These are phyloP conservation scores for Chelidonichthys spinosus DNA, from an alignment of 2,797 vertebrate genomes.

Conservation along the genomic window DNA sequence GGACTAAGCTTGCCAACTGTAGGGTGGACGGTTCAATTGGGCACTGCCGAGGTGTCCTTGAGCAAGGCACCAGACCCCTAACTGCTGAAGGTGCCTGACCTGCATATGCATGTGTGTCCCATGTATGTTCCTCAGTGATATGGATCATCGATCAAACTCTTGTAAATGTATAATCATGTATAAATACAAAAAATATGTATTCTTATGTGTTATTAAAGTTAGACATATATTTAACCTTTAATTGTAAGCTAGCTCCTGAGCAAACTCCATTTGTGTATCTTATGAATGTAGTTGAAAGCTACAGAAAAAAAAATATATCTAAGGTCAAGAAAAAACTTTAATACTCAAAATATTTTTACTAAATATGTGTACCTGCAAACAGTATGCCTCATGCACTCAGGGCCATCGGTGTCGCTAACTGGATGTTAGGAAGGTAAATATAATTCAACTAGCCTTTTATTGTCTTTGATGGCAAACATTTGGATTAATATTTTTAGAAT, in stretches of 20 bases:
- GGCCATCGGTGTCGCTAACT: not conserved
- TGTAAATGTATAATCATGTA: too few relatives aligned
- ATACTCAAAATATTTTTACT: not conserved
- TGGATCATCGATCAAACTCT: too few relatives aligned
- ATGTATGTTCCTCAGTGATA: too few relatives aligned
- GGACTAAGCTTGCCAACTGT: not conserved
- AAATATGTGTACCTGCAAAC: not conserved
- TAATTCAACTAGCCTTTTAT: not conserved
- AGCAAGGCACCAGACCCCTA: too few relatives aligned
- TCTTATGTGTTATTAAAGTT: too few relatives aligned
- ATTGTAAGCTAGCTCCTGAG: not conserved
- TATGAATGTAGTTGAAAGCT: not conserved
- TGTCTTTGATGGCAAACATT: not conserved
- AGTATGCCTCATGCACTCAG: not conserved
- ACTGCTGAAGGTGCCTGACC: too few relatives aligned
- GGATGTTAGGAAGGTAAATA: not conserved
- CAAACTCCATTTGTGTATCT: not conserved
- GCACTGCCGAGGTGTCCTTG: too few relatives aligned
- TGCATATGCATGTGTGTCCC: too few relatives aligned
- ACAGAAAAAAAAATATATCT: not conserved
- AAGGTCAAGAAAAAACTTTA: not conserved
- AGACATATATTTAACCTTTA: too few relatives aligned
- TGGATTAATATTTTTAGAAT: constrained; percentile 3
- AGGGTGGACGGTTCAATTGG: not conserved
- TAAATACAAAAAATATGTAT: too few relatives aligned